A percentile compares a stretch with the other conserved stretches of the same genome.
Evolutionary conservation across 1,140 invertebrate genomes (phyloP).

Genomic region (Gonioctena quinquepunctata): DNA sequence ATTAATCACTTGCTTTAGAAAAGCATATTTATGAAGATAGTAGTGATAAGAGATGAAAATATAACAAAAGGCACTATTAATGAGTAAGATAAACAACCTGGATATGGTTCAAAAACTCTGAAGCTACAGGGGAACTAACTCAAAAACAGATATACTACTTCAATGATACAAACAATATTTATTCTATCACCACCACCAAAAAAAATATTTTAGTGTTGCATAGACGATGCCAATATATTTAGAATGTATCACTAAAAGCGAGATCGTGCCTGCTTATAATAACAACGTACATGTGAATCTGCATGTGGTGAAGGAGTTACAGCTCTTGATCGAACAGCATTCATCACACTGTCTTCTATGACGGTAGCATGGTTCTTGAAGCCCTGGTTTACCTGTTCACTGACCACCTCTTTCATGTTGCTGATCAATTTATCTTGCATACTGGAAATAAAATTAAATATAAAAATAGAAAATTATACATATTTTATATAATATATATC

Average conservation of each 20-base stretch:
- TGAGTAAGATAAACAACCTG: too few relatives aligned
- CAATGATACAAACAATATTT: background rate
- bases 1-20: too few relatives aligned
- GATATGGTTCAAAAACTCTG: too few relatives aligned
- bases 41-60: too few relatives aligned
- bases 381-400: slow-evolving; percentile 62
- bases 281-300: slow-evolving; percentile 61
- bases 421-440: slow-evolving; percentile 51
- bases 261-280: background rate
- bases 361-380: slow-evolving; percentile 64
- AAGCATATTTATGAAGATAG: too few relatives aligned
- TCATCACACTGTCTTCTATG: slow-evolving; percentile 63
- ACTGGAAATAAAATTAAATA: slow-evolving; percentile 47
- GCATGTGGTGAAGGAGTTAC: slow-evolving; percentile 67
- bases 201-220: slow-evolving; percentile 8
- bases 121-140: too few relatives aligned
- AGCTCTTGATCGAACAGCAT: slow-evolving; percentile 68
- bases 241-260: background rate
- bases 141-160: too few relatives aligned
- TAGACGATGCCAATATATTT: background rate
- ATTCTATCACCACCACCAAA: slow-evolving; percentile 14
- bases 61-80: too few relatives aligned
- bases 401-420: slow-evolving; percentile 54
- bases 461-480: slow-evolving; percentile 12
- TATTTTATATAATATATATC: background rate